A percentile compares a stretch with the other conserved stretches of the same genome.
Conservation (phyloP, 1,140 invertebrate genomes). For the Drosophila asahinai region DNA sequence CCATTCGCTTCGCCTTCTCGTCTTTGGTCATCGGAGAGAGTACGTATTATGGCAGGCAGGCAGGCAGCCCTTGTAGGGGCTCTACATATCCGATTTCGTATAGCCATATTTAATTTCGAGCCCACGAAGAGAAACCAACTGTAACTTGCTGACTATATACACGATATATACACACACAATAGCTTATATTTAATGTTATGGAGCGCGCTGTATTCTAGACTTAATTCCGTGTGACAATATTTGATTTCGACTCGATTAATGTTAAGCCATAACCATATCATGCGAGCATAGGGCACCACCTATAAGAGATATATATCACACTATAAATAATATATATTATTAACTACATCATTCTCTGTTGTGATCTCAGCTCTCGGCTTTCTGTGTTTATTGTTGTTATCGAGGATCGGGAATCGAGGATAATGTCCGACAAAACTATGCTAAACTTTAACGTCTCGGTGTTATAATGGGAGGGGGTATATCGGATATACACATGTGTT, state of each 20-base stretch:
- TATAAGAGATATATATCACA: conserved; percentile 35
- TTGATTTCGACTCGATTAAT: conserved; percentile 38
- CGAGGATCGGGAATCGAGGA: not conserved
- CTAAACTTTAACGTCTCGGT: conserved; percentile 39
- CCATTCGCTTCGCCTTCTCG: conserved; percentile 1
- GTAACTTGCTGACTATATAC: conserved; percentile 70
- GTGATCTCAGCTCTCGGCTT: conserved; percentile 58
- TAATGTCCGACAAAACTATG: conserved; percentile 22
- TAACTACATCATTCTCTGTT: conserved; percentile 55
- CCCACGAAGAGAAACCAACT: conserved; percentile 52
- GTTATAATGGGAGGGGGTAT: conserved; percentile 8
- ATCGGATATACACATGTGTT: conserved; percentile 19
- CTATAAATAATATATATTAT: conserved; percentile 6
- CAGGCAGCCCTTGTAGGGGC: conserved; percentile 10
- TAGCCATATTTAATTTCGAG: conserved; percentile 36
- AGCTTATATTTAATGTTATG: conserved; percentile 3
- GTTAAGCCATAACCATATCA: conserved; percentile 45
- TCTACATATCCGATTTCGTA: conserved; percentile 69
- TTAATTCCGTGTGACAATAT: conserved; percentile 2
- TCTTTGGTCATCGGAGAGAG: conserved; percentile 8
- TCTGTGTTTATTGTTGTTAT: conserved; percentile 61
- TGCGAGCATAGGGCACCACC: conserved; percentile 55
- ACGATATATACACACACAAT: conserved; percentile 36
- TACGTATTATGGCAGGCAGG: not conserved
- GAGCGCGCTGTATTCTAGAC: conserved; percentile 25